These are phyloP conservation scores for Manis pentadactyla DNA, from an alignment of 2,797 vertebrate species.

Conservation along the genomic window DNA sequence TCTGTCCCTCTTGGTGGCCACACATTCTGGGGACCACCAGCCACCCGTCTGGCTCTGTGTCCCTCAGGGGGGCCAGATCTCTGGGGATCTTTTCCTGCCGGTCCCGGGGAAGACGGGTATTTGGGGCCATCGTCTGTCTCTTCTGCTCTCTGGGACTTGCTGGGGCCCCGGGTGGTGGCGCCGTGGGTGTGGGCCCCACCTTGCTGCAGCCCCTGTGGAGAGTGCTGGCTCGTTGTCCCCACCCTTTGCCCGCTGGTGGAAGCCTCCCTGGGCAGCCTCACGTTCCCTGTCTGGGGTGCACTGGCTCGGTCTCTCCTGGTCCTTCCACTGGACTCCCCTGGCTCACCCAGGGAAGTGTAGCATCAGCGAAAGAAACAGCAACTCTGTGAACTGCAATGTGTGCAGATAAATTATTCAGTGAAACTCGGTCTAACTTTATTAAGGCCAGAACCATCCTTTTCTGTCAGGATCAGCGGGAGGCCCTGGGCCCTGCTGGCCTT, in stretches of 20 bases:
- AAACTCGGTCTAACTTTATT: slow-evolving; percentile 63
- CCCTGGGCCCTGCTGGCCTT: background rate
- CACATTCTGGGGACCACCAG: background rate
- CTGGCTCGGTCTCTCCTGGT: background rate
- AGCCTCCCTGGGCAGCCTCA: background rate
- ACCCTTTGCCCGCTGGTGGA: rapidly evolving
- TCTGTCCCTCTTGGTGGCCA: background rate
- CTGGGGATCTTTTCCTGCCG: background rate
- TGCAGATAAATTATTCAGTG: slow-evolving; percentile 76
- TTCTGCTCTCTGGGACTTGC: background rate
- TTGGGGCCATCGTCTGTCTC: background rate
- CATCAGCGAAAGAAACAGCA: slow-evolving; percentile 65
- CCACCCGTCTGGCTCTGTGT: background rate
- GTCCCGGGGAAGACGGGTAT: rapidly evolving
- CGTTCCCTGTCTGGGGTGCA: rapidly evolving
- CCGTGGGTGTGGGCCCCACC: background rate
- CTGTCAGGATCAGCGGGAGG: background rate
- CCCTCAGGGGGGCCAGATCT: background rate
- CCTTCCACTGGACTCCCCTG: background rate
- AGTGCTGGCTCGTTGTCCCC: rapidly evolving
- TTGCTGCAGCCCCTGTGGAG: rapidly evolving
- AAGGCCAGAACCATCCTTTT: slow-evolving; percentile 58
- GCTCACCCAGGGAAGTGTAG: background rate
- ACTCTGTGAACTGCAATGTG: slow-evolving; percentile 69
- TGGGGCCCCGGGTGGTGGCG: rapidly evolving